Evolutionary conservation across 2,113 vertebrate genomes (phyloP), one percentile per base, ranked within the genome.

Genomic region (Caranx ignobilis): DNA sequence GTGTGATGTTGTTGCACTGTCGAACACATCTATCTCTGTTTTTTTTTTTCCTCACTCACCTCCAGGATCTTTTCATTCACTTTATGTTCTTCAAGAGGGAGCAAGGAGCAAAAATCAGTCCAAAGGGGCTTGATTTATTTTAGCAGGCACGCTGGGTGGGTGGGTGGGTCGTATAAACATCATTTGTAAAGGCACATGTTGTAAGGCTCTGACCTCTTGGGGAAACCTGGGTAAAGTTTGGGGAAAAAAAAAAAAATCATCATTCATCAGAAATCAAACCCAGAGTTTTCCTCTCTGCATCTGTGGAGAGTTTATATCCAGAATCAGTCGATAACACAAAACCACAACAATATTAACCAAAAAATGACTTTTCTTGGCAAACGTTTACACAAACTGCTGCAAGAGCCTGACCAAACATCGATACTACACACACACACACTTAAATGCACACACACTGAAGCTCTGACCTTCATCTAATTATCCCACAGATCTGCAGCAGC

Each of bases 401-500:
- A 45, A 7, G 4, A 37, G 35, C 35, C 26, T 26, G 26, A 26
- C 26, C 26, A 26, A 26, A 26, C 26, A 26, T 26, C 26, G 26
- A 26, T 26, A 26, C 26, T 26, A 64, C 72, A 75, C 48, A 21
- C 47, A 64, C 55, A 37, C 10, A 54, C 19, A 37, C 12, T 3
- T 13, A 45, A 45, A 45, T 45, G 55, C 13, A 54, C 83, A 56
- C 73, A 52, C 76, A 64, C 57, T 59, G 4, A 43, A 63, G 68
- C 55, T 69, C 73, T 64, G 69, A 83, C 71, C 83, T 72, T 57
- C 55, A 62, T 86, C 62, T 86, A 90, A 90, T 92, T 89, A 90
- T 87, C 83, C 84, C 83, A 83, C 80, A 83, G 85, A 84, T 82
- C 77, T 87, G 71, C 78, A 84, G 71, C 78, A 84, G 87, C 75